Evolutionary conservation across 1,140 invertebrate genomes (phyloP), one percentile per base, ranked within the genome.

Genomic region (Panagrolaimus sp.): DNA sequence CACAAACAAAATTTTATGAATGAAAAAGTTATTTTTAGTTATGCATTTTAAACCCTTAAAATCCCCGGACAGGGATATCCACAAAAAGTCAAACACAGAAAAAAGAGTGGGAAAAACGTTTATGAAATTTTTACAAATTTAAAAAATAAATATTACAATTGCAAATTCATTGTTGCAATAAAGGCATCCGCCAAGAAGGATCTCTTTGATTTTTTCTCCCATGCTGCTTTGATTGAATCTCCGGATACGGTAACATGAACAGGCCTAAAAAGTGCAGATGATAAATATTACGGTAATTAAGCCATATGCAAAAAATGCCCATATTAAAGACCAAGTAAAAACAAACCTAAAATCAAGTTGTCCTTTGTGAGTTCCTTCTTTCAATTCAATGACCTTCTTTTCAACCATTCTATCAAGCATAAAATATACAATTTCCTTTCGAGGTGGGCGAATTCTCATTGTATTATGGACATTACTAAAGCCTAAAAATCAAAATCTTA

Each of bases 291-390:
- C 21, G 10, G 5, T 26, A 58, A n/a, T n/a, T n/a, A n/a, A n/a
- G n/a, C n/a, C n/a, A n/a, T n/a, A n/a, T n/a, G n/a, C n/a, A n/a
- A n/a, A n/a, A n/a, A n/a, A n/a, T n/a, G n/a, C n/a, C n/a, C n/a
- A n/a, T n/a, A n/a, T n/a, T n/a, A n/a, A n/a, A n/a, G n/a, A n/a
- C n/a, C n/a, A n/a, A n/a, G 10, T 0, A 58, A 21, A 58, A 58
- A 58, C 52, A 6, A 58, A 58, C 52, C 52, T 21, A 58, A 21
- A 58, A 58, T 58, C 52, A n/a, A 58, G 12, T 28, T 58, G 52
- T 28, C 52, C 52, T 58, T 58, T 58, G 52, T 21, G 21, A 28
- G 14, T 26, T 58, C 52, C 52, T 21, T 21, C 21, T 28, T 58
- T 58, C 52, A 58, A 12, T 28, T 58, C 52, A 21, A 58, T 24